Base-by-base conservation (phyloP, 1,140 invertebrate genomes). In the Phenacoccus solenopsis region DNA sequence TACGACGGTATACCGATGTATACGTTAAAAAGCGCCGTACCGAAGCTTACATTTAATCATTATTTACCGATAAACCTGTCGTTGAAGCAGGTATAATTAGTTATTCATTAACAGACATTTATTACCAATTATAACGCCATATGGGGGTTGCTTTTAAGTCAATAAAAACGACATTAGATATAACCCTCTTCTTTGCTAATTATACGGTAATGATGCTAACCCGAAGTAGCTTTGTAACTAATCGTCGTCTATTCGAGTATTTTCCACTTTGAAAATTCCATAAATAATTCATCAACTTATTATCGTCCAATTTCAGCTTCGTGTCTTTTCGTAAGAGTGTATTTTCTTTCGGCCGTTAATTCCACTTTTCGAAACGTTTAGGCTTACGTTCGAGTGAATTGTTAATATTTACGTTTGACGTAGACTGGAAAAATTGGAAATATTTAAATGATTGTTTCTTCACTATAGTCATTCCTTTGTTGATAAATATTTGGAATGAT, bases 91-190 rank as follows among this genome's bases (percentile, higher is more conserved):
- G 38, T 9, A 49, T 49, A 49, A 49, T 49, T 49, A 49, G 38
- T 49, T 16, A 49, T 49, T 49, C 38, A 49, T 49, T 49, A 49
- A 49, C 38, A 49, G 38, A 49, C 38, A 49, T 49, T 49, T 49
- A 49, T 49, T 49, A 49, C 38, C 38, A 49, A 49, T 49, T 49
- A 49, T 49, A 49, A 49, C 38, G 38, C 38, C 38, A 49, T 49
- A 49, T 49, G 38, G 38, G 38, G 38, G 38, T 49, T 49, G 38
- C 38, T 49, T 49, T n/a, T 49, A 16, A 49, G 38, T 49, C 38
- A 49, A 49, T 49, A 49, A 49, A 49, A 49, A 49, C 38, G 20
- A n/a, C 38, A 49, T 49, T 49, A 49, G 3, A 49, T 49, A 49
- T 49, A 49, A 49, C 38, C 38, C 38, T 49, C 38, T 49, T 49